Conservation (phyloP, 2,888 invertebrate genomes). For the Temnothorax ravouxi region DNA sequence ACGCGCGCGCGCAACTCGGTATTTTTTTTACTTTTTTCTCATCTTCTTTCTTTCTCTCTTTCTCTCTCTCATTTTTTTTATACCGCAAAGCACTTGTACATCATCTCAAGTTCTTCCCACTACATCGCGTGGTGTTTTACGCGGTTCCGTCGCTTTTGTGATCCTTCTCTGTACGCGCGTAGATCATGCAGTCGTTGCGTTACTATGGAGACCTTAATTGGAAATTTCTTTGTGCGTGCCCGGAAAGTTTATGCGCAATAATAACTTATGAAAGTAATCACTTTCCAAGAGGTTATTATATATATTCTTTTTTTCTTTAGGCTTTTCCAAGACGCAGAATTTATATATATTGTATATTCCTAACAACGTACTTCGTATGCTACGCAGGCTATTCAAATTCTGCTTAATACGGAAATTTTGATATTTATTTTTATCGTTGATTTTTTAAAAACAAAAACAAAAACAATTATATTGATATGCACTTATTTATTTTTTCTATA, state of each 20-base stretch:
- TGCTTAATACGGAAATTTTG: neutral
- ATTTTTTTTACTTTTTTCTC: conserved; percentile 41
- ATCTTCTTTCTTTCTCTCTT: neutral
- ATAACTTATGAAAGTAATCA: conserved; percentile 32
- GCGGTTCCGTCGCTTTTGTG: conserved; percentile 30
- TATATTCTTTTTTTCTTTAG: conserved; percentile 12
- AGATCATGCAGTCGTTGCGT: conserved; percentile 27
- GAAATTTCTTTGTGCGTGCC: conserved; percentile 45
- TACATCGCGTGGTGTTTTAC: conserved; percentile 33
- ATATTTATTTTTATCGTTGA: neutral
- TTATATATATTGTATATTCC: neutral
- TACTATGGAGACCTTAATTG: conserved; percentile 51
- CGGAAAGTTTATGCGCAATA: conserved; percentile 9
- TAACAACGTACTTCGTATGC: neutral
- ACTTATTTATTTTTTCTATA: neutral
- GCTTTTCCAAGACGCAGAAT: neutral
- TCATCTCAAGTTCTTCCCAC: conserved; percentile 38
- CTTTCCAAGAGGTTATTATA: conserved; percentile 20
- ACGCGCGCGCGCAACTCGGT: conserved; percentile 56
- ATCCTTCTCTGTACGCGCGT: conserved; percentile 26
- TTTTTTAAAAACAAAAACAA: neutral
- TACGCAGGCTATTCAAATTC: neutral
- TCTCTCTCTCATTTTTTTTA: conserved; percentile 12
- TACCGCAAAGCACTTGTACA: conserved; percentile 40
- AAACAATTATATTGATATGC: neutral